These are phyloP conservation scores for Actenoides hombroni DNA, from an alignment of 2,113 vertebrate genomes.

Conservation along the genomic window DNA sequence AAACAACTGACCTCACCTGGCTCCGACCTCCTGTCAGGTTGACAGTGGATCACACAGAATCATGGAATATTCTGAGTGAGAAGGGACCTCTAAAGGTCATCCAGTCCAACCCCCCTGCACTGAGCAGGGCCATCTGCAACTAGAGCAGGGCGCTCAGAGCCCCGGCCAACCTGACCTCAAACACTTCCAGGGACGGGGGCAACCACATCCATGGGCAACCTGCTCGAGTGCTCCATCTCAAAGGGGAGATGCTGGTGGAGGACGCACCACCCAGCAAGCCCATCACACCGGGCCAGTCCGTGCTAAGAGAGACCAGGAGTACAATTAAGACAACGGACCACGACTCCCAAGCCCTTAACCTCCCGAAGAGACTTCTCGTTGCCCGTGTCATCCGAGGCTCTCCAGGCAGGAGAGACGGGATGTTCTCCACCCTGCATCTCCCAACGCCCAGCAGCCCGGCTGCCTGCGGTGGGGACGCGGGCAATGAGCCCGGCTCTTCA, in stretches of 20 bases:
- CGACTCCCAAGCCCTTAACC: neutral
- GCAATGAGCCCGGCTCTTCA: neutral
- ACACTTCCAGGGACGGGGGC: too few species aligned
- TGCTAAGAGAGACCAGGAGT: neutral
- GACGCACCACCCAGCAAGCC: neutral
- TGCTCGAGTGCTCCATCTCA: neutral
- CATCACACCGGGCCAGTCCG: neutral
- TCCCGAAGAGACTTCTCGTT: neutral
- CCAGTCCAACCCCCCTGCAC: too few species aligned
- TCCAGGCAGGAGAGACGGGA: neutral
- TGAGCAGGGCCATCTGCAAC: too few species aligned
- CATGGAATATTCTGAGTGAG: too few species aligned
- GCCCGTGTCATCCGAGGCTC: neutral
- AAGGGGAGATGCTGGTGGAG: neutral
- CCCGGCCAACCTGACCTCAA: too few species aligned
- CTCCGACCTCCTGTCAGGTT: too few species aligned
- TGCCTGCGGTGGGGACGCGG: neutral
- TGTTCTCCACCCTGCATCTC: neutral
- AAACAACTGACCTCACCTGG: too few species aligned
- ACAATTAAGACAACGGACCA: neutral
- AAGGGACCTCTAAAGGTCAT: too few species aligned
- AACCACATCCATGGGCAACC: too few species aligned
- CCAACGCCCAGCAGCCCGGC: neutral
- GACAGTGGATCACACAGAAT: too few species aligned
- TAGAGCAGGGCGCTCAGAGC: too few species aligned